Conservation (phyloP, 2,113 vertebrate genomes). For the Chaetops frenatus region DNA sequence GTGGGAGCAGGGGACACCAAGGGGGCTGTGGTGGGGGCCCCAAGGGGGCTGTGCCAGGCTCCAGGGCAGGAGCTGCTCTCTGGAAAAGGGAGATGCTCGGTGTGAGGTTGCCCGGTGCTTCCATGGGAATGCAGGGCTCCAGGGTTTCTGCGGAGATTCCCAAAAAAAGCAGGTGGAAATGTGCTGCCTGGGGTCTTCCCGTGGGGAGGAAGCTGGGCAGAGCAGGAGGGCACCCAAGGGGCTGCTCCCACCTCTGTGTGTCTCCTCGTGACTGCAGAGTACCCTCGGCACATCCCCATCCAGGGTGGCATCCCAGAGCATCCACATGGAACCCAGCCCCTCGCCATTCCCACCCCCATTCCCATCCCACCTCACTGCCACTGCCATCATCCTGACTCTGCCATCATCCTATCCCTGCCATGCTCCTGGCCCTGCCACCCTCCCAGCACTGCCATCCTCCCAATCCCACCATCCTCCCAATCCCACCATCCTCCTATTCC, state of each 20-base stretch:
- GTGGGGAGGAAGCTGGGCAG: background rate
- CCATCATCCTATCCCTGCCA: background rate
- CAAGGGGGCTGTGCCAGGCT: background rate
- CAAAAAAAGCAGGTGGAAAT: rapidly evolving
- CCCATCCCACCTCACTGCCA: background rate
- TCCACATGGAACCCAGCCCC: rapidly evolving
- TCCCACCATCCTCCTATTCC: rapidly evolving
- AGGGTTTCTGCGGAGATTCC: background rate
- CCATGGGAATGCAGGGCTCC: rapidly evolving
- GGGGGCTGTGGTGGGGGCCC: background rate
- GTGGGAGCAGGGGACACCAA: rapidly evolving
- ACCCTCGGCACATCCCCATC: rapidly evolving
- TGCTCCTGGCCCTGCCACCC: background rate
- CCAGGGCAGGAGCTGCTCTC: rapidly evolving
- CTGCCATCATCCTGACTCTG: background rate
- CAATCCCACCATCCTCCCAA: rapidly evolving
- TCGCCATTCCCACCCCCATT: rapidly evolving
- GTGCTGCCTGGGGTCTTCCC: too few species aligned
- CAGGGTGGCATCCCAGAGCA: rapidly evolving
- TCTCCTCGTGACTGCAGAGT: rapidly evolving
- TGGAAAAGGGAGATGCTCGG: background rate
- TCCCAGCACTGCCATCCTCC: background rate
- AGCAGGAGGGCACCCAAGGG: background rate
- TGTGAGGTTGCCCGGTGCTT: background rate
- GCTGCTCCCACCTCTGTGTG: rapidly evolving